These are phyloP conservation scores for Piezodorus guildinii DNA, from an alignment of 1,140 invertebrate genomes.

Conservation along the genomic window DNA sequence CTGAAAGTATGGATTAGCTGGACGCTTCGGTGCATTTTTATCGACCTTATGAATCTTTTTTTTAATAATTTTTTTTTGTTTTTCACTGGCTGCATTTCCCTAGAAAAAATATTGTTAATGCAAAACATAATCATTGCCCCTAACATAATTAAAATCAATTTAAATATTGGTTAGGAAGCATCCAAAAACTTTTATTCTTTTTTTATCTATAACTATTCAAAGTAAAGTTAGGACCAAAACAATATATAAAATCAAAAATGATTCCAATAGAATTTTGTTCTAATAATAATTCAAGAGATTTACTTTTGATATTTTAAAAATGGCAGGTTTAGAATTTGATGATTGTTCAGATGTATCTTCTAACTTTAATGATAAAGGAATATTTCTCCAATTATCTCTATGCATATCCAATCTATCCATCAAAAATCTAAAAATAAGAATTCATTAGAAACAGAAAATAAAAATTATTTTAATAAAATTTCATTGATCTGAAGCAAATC, in stretches of 20 bases:
- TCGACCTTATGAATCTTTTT: slow-evolving; percentile 43
- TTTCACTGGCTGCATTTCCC: not conserved
- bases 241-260: too few relatives aligned
- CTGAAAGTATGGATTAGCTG: slow-evolving; percentile 68
- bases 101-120: too few relatives aligned
- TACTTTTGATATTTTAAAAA: slow-evolving; percentile 3
- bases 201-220: too few relatives aligned
- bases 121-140: too few relatives aligned
- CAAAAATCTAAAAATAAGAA: slow-evolving; percentile 27
- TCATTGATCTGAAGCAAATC: not conserved
- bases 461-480: not conserved
- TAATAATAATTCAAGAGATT: not conserved
- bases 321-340: not conserved
- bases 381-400: slow-evolving; percentile 30
- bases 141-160: too few relatives aligned
- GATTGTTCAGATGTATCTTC: slow-evolving; percentile 20
- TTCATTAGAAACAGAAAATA: not conserved
- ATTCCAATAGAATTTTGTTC: too few relatives aligned
- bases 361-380: slow-evolving; percentile 25
- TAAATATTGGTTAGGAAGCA: too few relatives aligned
- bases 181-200: too few relatives aligned
- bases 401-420: slow-evolving; percentile 31
- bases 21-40: slow-evolving; percentile 64
- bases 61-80: slow-evolving; percentile 24
- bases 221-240: too few relatives aligned